Evolutionary conservation across 2,113 vertebrate species (phyloP).

Genomic region (Crotalus viridis): DNA sequence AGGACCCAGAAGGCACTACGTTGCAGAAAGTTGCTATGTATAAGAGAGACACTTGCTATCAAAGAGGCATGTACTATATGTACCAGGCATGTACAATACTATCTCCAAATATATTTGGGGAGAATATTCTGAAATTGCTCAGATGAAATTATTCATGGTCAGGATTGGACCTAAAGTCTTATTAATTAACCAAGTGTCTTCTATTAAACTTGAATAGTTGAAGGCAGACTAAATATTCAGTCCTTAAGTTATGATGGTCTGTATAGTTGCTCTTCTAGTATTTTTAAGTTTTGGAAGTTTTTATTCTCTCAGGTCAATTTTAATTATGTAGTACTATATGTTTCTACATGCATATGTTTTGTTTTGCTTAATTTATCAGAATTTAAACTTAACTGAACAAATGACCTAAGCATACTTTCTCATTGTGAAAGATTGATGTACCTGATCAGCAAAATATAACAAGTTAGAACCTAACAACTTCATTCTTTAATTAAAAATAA

Average conservation of each 20-base stretch:
- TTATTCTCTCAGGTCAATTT: not conserved
- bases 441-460: not conserved
- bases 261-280: too few relatives aligned
- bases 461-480: not conserved
- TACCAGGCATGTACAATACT: too few relatives aligned
- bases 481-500: not conserved
- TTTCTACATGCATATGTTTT: not conserved
- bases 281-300: conserved; percentile 7
- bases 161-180: not conserved
- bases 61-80: not conserved
- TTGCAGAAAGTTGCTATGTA: not conserved
- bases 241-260: not conserved
- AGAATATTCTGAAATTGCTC: not conserved
- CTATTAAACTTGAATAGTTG: not conserved
- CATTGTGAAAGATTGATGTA: not conserved
- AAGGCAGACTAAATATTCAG: not conserved
- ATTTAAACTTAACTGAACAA: not conserved
- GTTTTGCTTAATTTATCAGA: not conserved
- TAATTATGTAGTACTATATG: not conserved
- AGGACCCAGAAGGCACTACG: not conserved
- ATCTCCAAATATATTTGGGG: not conserved
- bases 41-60: not conserved
- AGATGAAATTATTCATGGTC: not conserved
- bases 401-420: not conserved
- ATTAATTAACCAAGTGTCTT: not conserved